Evolutionary conservation across 2,113 vertebrate genomes (phyloP).

Genomic region (Actinemys pallida): DNA sequence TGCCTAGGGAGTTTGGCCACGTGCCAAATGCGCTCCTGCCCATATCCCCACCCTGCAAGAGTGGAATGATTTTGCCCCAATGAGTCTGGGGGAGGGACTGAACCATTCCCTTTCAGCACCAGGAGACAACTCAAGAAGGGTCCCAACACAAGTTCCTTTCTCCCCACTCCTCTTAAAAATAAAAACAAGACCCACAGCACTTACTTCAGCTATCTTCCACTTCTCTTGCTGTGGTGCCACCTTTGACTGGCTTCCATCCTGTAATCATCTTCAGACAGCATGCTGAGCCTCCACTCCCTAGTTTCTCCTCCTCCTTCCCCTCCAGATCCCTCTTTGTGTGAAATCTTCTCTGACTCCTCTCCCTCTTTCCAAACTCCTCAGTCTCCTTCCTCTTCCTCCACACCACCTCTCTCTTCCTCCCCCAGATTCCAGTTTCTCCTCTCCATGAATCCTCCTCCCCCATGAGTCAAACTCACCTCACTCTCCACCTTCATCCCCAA

Average conservation of each 20-base stretch:
- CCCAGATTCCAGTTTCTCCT: too few relatives aligned
- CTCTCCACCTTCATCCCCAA: too few relatives aligned
- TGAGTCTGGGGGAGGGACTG: not conserved
- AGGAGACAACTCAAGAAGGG: not conserved
- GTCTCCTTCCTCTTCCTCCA: not conserved
- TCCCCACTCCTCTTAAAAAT: not conserved
- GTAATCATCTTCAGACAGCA: not conserved
- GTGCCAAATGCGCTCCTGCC: not conserved
- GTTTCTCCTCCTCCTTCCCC: not conserved
- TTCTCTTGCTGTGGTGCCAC: not conserved
- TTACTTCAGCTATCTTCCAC: not conserved
- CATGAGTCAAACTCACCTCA: too few relatives aligned
- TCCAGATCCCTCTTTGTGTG: not conserved
- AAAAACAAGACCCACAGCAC: not conserved
- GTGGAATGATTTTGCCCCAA: not conserved
- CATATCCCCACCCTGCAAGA: not conserved
- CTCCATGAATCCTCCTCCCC: too few relatives aligned
- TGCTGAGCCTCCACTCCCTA: not conserved
- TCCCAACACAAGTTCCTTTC: not conserved
- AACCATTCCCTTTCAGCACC: not conserved
- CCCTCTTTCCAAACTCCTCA: not conserved
- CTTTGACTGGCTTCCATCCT: not conserved
- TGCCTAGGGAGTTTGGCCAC: not conserved
- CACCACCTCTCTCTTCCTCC: too few relatives aligned
- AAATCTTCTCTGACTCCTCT: not conserved